Evolutionary conservation across 2,113 vertebrate species (phyloP).

Genomic region (Herpetotheres cachinnans): DNA sequence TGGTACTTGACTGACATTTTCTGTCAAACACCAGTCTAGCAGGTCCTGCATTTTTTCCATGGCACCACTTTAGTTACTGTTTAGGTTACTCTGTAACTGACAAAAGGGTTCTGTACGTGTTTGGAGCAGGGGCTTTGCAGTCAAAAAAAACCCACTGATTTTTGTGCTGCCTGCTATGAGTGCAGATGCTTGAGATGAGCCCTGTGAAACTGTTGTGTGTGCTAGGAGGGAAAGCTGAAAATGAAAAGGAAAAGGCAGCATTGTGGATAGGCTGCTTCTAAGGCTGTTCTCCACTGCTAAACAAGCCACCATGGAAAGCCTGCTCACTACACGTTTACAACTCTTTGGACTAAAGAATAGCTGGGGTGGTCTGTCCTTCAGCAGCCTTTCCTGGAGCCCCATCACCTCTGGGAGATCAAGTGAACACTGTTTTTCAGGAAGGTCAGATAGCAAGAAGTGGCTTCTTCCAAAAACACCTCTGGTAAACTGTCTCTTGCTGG

Average conservation of each 20-base stretch:
- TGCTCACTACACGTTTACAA: neutral
- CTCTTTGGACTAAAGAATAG: neutral
- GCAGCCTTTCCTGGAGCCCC: neutral
- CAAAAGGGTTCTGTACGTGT: neutral
- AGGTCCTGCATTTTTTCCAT: neutral
- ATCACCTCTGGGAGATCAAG: neutral
- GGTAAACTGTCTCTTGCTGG: neutral
- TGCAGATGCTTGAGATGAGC: neutral
- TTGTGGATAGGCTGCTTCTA: neutral
- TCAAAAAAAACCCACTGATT: neutral
- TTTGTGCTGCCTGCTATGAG: neutral
- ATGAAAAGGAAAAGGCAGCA: neutral
- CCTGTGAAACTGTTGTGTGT: rapidly evolving
- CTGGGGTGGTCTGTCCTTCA: neutral
- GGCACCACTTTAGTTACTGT: neutral
- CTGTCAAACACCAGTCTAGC: neutral
- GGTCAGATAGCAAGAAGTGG: neutral
- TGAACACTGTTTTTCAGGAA: neutral
- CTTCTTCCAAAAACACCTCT: neutral
- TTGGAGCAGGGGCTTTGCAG: neutral
- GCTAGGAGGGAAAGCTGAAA: neutral
- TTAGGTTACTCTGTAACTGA: neutral
- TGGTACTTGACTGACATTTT: neutral
- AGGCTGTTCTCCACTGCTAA: neutral
- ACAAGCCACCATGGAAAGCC: neutral